These are phyloP conservation scores for Laodelphax striatellus DNA, from an alignment of 1,140 invertebrate species.

Conservation along the genomic window DNA sequence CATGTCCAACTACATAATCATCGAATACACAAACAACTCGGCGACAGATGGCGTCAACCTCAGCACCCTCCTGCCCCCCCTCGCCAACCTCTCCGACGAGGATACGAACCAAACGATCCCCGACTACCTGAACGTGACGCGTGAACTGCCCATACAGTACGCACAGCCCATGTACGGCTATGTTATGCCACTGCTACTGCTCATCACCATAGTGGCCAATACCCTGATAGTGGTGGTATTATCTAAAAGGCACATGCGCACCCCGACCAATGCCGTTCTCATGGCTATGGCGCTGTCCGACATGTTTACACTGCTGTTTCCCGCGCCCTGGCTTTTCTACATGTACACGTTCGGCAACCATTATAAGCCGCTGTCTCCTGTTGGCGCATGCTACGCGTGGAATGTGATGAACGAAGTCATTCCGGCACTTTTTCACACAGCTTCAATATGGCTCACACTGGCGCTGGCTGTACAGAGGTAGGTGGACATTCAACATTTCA, in stretches of 20 bases:
- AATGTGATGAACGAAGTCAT: conserved; percentile 70
- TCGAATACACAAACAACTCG: conserved; percentile 1
- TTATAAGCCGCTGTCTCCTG: conserved; percentile 58
- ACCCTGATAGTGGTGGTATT: conserved; percentile 72
- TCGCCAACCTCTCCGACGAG: background rate
- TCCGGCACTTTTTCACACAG: conserved; percentile 82
- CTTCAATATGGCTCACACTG: conserved; percentile 82
- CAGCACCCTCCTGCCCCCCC: background rate
- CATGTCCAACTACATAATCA: background rate
- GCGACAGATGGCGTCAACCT: background rate
- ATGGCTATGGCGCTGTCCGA: conserved; percentile 85
- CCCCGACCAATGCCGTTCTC: conserved; percentile 55
- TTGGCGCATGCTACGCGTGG: conserved; percentile 64
- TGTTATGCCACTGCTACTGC: conserved; percentile 69
- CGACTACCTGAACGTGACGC: conserved; percentile 44
- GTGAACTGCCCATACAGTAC: conserved; percentile 52
- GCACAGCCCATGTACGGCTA: conserved; percentile 55
- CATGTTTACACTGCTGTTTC: conserved; percentile 81
- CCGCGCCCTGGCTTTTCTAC: conserved; percentile 76
- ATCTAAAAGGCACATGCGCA: conserved; percentile 55
- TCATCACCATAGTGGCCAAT: conserved; percentile 83
- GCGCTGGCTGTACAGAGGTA: conserved; percentile 70
- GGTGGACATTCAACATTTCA: background rate
- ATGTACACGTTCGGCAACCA: conserved; percentile 85
- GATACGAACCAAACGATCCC: background rate